Percentiles rank a stretch among this genome's conserved stretches.
These are phyloP conservation scores for Austrolebias charrua DNA, from an alignment of 2,797 vertebrate species.

Conservation along the genomic window DNA sequence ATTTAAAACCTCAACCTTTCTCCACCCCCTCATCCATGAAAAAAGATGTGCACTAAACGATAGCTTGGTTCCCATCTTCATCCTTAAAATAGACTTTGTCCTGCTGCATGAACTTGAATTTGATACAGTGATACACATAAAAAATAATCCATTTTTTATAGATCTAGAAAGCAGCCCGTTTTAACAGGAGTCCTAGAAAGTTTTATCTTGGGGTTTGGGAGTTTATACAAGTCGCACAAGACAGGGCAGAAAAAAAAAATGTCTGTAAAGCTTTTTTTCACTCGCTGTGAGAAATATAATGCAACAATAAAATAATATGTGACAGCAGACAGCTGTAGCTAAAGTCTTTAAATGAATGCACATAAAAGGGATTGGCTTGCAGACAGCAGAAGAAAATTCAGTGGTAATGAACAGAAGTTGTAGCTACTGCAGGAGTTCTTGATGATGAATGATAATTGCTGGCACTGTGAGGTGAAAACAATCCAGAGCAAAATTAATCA, in stretches of 20 bases:
- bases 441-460: slow-evolving; percentile 6
- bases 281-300: slow-evolving; percentile 71
- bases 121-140: slow-evolving; percentile 60
- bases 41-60: slow-evolving; percentile 69
- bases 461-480: too few species aligned
- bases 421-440: slow-evolving; percentile 37
- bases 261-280: slow-evolving; percentile 15
- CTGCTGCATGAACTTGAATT: slow-evolving; percentile 59
- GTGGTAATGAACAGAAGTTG: slow-evolving; percentile 25
- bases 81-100: slow-evolving; percentile 62
- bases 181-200: slow-evolving; percentile 66
- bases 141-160: slow-evolving; percentile 68
- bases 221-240: slow-evolving; percentile 71
- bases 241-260: slow-evolving; percentile 58
- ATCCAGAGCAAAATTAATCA: slow-evolving; percentile 11
- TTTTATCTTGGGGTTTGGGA: slow-evolving; percentile 72
- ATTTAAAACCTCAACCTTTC: slow-evolving; percentile 70
- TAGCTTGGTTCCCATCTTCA: slow-evolving; percentile 61
- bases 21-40: slow-evolving; percentile 60
- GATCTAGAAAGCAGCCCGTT: slow-evolving; percentile 74
- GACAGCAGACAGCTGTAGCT: slow-evolving; percentile 67
- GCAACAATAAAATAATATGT: slow-evolving; percentile 67
- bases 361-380: slow-evolving; percentile 51
- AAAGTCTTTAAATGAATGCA: slow-evolving; percentile 56
- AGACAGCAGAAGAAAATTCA: slow-evolving; percentile 30